Evolutionary conservation across 2,888 invertebrate species (phyloP).

Genomic region (Sphecodes monilicornis): DNA sequence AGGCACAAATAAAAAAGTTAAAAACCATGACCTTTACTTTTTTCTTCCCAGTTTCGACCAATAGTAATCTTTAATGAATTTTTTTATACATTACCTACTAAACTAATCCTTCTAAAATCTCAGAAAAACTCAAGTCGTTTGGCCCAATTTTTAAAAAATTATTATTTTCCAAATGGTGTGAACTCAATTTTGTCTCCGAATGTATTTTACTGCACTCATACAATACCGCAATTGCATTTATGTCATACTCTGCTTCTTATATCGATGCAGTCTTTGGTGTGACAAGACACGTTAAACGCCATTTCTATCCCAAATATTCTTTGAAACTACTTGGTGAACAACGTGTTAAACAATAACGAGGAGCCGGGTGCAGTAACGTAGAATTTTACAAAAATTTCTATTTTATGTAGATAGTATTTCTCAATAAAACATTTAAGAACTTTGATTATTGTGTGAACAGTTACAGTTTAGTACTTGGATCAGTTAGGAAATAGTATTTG

Average conservation of each 20-base stretch:
- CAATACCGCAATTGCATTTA: slow-evolving; percentile 49
- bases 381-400: slow-evolving; percentile 34
- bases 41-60: too few species aligned
- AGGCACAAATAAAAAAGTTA: too few species aligned
- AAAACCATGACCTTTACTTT: too few species aligned
- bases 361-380: not conserved
- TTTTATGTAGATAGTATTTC: slow-evolving; percentile 19
- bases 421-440: slow-evolving; percentile 11
- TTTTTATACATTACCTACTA: too few species aligned
- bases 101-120: too few species aligned
- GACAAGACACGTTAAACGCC: not conserved
- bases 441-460: not conserved
- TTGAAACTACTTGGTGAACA: not conserved
- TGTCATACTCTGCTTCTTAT: slow-evolving; percentile 25
- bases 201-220: slow-evolving; percentile 26
- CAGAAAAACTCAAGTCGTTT: too few species aligned
- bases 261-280: slow-evolving; percentile 26
- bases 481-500: slow-evolving; percentile 1
- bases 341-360: not conserved
- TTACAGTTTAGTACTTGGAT: slow-evolving; percentile 23
- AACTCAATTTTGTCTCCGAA: not conserved
- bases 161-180: not conserved
- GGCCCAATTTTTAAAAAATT: too few species aligned
- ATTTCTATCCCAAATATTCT: not conserved
- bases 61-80: too few species aligned